Base-by-base conservation (phyloP, 2,113 vertebrate genomes). In the Saimiri boliviensis region DNA sequence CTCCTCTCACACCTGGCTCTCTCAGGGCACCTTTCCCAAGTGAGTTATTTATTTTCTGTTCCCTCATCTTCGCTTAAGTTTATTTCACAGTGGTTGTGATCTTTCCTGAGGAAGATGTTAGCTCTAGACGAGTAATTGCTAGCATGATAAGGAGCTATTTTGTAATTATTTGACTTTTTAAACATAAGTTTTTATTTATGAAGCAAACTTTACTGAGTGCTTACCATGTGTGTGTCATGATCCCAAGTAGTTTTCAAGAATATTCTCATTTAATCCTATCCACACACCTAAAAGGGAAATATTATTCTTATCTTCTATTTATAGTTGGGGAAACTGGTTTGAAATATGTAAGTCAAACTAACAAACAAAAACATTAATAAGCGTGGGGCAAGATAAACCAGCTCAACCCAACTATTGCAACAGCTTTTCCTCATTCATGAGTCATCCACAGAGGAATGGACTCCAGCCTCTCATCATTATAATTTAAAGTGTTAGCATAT, bases 151-250 rank as follows among this genome's bases (percentile, higher is more conserved):
- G n/a, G 58, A 85, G 9, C 5, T 87, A 5, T 66, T 89, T 37
- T 95, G 95, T 88, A 73, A 52, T 93, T 83, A 71, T n/a, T 45
- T 96, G 45, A 74, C 23, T n/a, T 91, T 54, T 63, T 45, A 27
- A 86, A 80, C 82, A 66, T 60, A 45, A 30, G 3, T 63, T 92
- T 97, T 87, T 80, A 85, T 91, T 85, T 79, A 94, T 45, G 16
- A 58, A 63, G 8, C 27, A 20, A 70, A 76, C n/a, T 76, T 94
- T 68, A 45, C 21, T 12, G 17, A 95, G 5, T 80, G 1, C 4
- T 94, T 40, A 54, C 35, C 27, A 42, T 17, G 14, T 70, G n/a
- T 25, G 23, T 54, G 14, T 40, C 52, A 91, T 7, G 37, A n/a
- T 56, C 76, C 70, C 81, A 88, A 86, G n/a, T 40, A 32, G 5